phyloP scores from a whole-genome alignment of 2,113 vertebrate genomes.

The Leptodactylus fuscus region DNA sequence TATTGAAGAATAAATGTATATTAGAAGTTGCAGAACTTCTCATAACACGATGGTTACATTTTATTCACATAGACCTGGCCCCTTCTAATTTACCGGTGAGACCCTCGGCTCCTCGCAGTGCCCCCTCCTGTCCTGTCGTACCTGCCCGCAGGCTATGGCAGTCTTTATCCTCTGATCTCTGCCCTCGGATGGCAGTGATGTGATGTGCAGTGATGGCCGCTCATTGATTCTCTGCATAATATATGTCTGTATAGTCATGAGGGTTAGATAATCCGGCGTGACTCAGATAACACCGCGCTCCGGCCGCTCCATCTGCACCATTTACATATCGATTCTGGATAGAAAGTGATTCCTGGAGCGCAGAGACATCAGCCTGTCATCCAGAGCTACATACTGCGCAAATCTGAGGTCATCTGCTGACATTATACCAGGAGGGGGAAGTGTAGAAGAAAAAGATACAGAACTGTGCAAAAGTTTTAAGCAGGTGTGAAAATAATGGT shows the following conservation, averaged over 20 bases:
- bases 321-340: constrained; percentile 13
- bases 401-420: neutral
- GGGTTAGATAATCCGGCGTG: neutral
- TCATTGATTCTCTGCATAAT: constrained; percentile 9
- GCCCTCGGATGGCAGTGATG: neutral
- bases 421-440: neutral
- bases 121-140: neutral
- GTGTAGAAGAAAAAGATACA: too few species aligned
- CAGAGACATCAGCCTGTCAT: neutral
- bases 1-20: too few species aligned
- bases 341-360: neutral
- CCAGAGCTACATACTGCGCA: neutral
- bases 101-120: too few species aligned
- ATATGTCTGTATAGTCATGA: constrained; percentile 34
- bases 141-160: neutral
- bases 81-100: too few species aligned
- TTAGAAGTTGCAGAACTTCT: too few species aligned
- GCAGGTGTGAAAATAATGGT: too few species aligned
- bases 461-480: too few species aligned
- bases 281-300: constrained; percentile 8
- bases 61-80: too few species aligned
- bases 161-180: neutral
- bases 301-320: constrained; percentile 1
- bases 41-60: too few species aligned
- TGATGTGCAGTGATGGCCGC: neutral